Base-by-base conservation (phyloP, 2,113 vertebrate genomes). In the Gallinago undulata region DNA sequence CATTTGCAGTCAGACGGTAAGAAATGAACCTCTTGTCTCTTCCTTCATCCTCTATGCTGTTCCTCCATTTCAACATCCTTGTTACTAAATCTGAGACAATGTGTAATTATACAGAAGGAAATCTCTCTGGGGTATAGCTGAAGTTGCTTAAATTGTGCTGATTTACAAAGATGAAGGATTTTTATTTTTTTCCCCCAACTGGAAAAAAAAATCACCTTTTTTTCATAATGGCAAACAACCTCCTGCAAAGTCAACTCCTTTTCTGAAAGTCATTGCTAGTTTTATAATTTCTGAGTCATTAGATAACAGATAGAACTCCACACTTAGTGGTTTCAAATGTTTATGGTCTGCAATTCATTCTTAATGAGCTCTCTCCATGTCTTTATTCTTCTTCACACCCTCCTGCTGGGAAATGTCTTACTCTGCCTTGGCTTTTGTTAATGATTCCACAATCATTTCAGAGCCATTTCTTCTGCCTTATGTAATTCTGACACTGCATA, bases 341-440 rank as follows among this genome's bases (percentile, higher is more conserved):
- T 98, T 98, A 98, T 98, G 98, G 98, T 98, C 98, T 98, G 98
- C 98, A 98, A 98, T 98, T 98, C 98, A 98, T 98, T 98, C 98
- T 98, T 98, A 98, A 98, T 98, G 98, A 98, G 98, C 98, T 98
- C 98, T 98, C 98, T 98, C 98, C 97, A 97, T 96, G 98, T 98
- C 98, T 98, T 98, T 98, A 98, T 98, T 98, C 98, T 98, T 98
- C 98, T 96, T 96, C 92, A 80, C 97, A 96, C 97, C 98, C 98
- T 98, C 98, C 98, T 98, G 98, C 98, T 98, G 98, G 98, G 98
- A 98, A 98, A 98, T 98, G 98, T 98, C 98, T 98, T 98, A 97
- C 97, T 98, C 98, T 98, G 98, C 98, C 98, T 98, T 96, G 97
- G 97, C 98, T 98, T 98, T 98, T 98, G 98, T 98, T 98, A 98